Percentiles rank a stretch among this genome's conserved stretches.
These are phyloP conservation scores for Flabesymbios commensalis DNA, from an alignment of 2,888 invertebrate species.

Conservation along the genomic window DNA sequence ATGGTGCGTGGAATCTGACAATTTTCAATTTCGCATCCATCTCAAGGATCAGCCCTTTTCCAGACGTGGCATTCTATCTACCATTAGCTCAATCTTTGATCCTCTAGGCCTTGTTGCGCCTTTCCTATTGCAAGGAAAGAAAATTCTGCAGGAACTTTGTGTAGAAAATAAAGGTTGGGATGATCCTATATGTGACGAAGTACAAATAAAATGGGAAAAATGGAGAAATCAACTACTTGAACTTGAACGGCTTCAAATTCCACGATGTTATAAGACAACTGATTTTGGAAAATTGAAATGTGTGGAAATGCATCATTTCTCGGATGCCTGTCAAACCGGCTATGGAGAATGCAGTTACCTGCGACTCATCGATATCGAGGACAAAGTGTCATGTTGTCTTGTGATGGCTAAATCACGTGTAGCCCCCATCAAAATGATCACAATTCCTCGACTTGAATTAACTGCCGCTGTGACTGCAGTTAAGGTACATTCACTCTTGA, in stretches of 20 bases:
- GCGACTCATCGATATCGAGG: neutral
- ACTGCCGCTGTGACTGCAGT: conserved; percentile 26
- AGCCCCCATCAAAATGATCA: conserved; percentile 32
- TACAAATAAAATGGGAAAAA: neutral
- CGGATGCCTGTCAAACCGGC: conserved; percentile 10
- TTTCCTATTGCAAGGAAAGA: conserved; percentile 27
- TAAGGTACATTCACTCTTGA: neutral
- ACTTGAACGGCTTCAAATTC: neutral
- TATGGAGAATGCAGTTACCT: conserved; percentile 5
- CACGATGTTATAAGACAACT: conserved; percentile 13
- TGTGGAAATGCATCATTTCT: conserved; percentile 5
- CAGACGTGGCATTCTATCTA: conserved; percentile 34
- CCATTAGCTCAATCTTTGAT: conserved; percentile 34
- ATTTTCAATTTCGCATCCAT: conserved; percentile 30
- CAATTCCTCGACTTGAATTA: conserved; percentile 33
- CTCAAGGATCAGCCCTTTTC: conserved; percentile 30
- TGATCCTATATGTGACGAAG: conserved; percentile 18
- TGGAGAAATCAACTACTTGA: neutral
- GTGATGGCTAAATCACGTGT: conserved; percentile 29
- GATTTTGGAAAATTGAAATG: neutral
- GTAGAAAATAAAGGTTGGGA: conserved; percentile 26
- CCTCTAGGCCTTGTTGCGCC: conserved; percentile 38
- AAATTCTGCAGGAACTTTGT: conserved; percentile 33
- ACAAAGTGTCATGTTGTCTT: neutral
- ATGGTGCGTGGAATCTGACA: conserved; percentile 35